Evolutionary conservation across 2,888 invertebrate species (phyloP), one percentile per base, ranked within the genome.

Genomic region (Polyploca ridens): DNA sequence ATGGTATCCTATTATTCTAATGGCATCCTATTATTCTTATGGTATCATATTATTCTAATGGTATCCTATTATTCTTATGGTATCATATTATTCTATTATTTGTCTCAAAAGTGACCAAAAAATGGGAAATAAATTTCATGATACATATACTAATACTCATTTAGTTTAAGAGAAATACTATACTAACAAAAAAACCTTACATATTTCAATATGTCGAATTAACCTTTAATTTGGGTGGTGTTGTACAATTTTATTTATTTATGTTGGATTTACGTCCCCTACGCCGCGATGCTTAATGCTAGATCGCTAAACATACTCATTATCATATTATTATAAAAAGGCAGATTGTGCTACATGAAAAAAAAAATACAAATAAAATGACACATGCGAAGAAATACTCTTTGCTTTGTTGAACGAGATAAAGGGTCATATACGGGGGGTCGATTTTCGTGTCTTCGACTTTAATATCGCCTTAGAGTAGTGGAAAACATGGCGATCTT

Each of bases 201-300:
- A 46, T 46, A 46, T 16, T 49, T 49, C 16, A 49, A 16, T 7
- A 7, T 54, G 19, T 54, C 19, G n/a, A 54, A 19, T 19, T 54
- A 54, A 54, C 54, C 54, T 19, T 19, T 69, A 65, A 68, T 71
- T 74, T 70, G 69, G 65, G 68, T 74, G 76, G 68, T 77, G 73
- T 74, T 71, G 66, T 71, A 63, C 65, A 19, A 54, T 54, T 46
- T 72, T 69, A 64, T 71, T 69, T 70, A 66, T 41, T 41, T 66
- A 68, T 73, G 70, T 65, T 64, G 63, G 67, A 64, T 70, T 65
- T 54, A 62, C 46, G 33, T 64, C 33, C 62, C 69, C 68, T 69
- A 71, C 62, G 71, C 67, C 65, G 72, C 65, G 65, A 63, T 66
- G 73, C 76, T 76, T 79, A 64, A 7, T 16, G 38, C 16, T n/a